Evolutionary conservation across 1,140 invertebrate species (phyloP), one percentile per base, ranked within the genome.

Genomic region (Globodera rostochiensis): DNA sequence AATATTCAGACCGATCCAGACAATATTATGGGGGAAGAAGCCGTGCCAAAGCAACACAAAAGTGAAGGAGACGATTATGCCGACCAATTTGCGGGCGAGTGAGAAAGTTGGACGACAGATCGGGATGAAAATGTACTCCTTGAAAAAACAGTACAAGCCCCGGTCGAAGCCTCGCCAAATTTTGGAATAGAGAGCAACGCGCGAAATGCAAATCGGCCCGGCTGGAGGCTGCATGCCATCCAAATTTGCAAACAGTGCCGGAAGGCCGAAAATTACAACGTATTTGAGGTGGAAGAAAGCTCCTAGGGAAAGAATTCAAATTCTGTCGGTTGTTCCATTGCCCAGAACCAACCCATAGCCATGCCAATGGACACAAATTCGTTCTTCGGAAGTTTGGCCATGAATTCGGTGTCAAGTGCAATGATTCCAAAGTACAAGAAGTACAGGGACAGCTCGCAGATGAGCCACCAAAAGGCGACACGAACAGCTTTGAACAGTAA

Each of bases 21-120:
- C 88, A 66, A 90, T 83, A 79, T 89, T 90, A 50, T 89, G 88
- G 80, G 90, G 87, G 64, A 83, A 74, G 80, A 89, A 90, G 49
- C 88, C 88, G 74, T 89, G 88, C 88, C 88, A 89, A 8, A 89
- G 67, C 13, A 89, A 81, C n/a, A 89, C 88, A 77, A 89, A 89
- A 69, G 75, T 82, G 70, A 88, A 90, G 0, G 86, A 88, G 49
- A 90, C 81, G 15, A 88, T 77, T 15, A 89, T 82, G n/a, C 88
- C 88, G 49, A 89, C 67, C 3, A 90, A 71, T 60, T 88, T 87
- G 64, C 89, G 64, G 13, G 78, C 74, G 36, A 90, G 47, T 3
- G 84, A 84, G 60, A 89, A 89, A 0, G 87, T 87, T 11, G 88
- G 88, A 11, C 45, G 64, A 77, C 88, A 90, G 78, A 89, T 89